phyloP scores from a whole-genome alignment of 2,797 vertebrate genomes.

The Garrulus glandarius region DNA sequence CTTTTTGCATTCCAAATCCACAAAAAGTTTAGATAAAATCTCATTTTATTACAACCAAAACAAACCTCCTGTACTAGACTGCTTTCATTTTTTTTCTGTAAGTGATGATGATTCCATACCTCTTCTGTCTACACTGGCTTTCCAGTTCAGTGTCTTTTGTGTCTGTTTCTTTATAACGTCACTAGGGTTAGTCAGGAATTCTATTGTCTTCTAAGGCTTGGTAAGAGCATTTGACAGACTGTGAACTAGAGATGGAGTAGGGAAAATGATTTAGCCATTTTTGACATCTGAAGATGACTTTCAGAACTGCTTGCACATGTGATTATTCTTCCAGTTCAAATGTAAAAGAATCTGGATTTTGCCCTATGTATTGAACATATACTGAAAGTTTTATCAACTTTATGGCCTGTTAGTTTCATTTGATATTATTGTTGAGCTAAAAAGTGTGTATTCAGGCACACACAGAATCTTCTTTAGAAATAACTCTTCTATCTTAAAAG shows the following conservation, averaged over 20 bases:
- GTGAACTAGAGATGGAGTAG: not conserved
- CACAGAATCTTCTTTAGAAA: not conserved
- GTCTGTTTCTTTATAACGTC: not conserved
- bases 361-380: fast-evolving
- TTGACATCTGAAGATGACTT: not conserved
- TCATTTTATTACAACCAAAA: slow-evolving; percentile 9
- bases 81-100: not conserved
- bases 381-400: not conserved
- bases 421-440: not conserved
- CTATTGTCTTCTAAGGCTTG: not conserved
- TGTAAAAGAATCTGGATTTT: not conserved
- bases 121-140: not conserved
- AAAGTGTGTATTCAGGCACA: not conserved
- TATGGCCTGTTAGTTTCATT: not conserved
- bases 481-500: not conserved
- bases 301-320: not conserved
- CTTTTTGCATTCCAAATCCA: slow-evolving; percentile 36
- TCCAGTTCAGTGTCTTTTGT: not conserved
- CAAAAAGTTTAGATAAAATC: slow-evolving; percentile 35
- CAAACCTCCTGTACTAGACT: not conserved
- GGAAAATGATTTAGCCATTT: not conserved
- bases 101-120: not conserved
- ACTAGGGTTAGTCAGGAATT: not conserved
- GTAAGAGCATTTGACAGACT: not conserved
- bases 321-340: not conserved